phyloP scores from a whole-genome alignment of 2,113 vertebrate genomes.

The Paratilapia polleni region DNA sequence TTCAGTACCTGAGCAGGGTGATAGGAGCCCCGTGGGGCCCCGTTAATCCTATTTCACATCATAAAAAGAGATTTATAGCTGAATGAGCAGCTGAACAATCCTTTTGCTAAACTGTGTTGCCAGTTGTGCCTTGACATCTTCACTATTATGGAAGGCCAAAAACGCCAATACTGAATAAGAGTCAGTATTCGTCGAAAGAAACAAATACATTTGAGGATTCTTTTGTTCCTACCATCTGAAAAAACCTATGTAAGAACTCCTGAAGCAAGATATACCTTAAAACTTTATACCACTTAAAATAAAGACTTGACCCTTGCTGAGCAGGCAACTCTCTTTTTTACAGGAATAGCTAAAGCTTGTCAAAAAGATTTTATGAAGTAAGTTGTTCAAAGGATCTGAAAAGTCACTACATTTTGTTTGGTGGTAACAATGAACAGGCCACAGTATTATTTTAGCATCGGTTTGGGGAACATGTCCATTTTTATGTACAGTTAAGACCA shows the following conservation, averaged over 20 bases:
- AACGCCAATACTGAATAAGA: neutral
- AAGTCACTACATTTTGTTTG: no score
- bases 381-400: no score
- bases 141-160: neutral
- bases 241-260: neutral
- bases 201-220: neutral
- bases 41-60: constrained; percentile 32
- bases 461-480: no score
- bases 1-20: constrained; percentile 53
- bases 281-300: neutral
- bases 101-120: neutral
- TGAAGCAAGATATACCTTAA: neutral
- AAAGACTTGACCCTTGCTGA: no score
- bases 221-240: neutral
- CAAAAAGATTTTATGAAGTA: no score
- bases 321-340: no score
- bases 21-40: constrained; percentile 33
- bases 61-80: constrained; percentile 53
- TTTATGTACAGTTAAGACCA: no score
- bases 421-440: no score
- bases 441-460: no score
- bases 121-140: neutral
- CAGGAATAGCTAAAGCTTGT: no score
- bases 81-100: constrained; percentile 51
- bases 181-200: no score